Conservation (phyloP, 2,888 invertebrate genomes). For the Catocala nupta region DNA sequence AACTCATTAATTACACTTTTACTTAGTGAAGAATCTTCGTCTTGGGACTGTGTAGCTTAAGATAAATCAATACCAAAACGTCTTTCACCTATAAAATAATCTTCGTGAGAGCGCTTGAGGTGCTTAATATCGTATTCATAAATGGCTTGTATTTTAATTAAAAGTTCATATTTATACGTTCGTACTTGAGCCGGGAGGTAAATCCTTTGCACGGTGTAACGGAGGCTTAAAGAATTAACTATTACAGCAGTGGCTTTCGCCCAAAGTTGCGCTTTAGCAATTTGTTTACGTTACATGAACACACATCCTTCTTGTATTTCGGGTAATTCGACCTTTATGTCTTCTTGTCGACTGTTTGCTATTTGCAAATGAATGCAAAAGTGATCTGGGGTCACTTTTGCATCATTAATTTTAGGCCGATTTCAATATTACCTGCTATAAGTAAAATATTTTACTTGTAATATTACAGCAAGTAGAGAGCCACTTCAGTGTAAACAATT, state of each 20-base stretch:
- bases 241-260: conserved; percentile 56
- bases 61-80: conserved; percentile 37
- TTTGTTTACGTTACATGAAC: conserved; percentile 61
- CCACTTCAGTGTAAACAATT: no score
- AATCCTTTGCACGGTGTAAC: conserved; percentile 40
- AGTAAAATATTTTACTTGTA: no score
- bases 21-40: conserved; percentile 28
- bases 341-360: no score
- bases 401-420: no score
- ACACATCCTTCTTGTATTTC: background rate
- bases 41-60: conserved; percentile 22
- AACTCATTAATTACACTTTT: conserved; percentile 37
- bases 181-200: conserved; percentile 22
- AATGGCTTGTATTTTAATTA: conserved; percentile 33
- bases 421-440: no score
- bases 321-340: background rate
- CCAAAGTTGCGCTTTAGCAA: conserved; percentile 56
- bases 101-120: background rate
- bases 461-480: no score
- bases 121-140: conserved; percentile 22
- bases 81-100: conserved; percentile 21
- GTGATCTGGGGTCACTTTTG: no score
- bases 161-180: conserved; percentile 29
- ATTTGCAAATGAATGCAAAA: no score
- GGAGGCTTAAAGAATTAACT: conserved; percentile 56